A percentile compares a stretch with the other conserved stretches of the same genome.
phyloP scores from a whole-genome alignment of 1,140 invertebrate genomes.

The Ectropis grisescens region DNA sequence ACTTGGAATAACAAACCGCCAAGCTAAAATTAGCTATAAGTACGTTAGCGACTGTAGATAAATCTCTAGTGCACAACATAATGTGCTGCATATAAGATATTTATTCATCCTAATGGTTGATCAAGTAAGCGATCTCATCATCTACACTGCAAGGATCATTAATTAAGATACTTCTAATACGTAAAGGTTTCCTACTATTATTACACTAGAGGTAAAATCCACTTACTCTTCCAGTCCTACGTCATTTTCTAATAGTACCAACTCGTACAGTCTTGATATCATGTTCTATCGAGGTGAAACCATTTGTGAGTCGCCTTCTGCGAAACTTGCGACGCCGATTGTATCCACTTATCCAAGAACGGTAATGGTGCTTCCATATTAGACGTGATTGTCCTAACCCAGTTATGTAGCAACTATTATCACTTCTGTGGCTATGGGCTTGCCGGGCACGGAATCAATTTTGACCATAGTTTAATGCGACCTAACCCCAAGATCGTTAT shows the following conservation, averaged over 20 bases:
- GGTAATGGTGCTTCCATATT: constrained; percentile 54
- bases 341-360: constrained; percentile 1
- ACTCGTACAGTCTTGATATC: not conserved
- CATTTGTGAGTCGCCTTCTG: too few relatives aligned
- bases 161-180: too few relatives aligned
- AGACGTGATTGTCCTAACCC: constrained; percentile 41
- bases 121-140: too few relatives aligned
- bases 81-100: too few relatives aligned
- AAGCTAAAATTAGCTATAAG: too few relatives aligned
- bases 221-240: constrained; percentile 27
- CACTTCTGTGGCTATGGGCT: constrained; percentile 12
- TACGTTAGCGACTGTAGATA: too few relatives aligned
- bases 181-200: too few relatives aligned
- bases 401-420: constrained; percentile 16
- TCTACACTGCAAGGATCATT: too few relatives aligned
- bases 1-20: too few relatives aligned
- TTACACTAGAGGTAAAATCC: constrained; percentile 9
- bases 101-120: too few relatives aligned
- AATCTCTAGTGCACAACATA: too few relatives aligned
- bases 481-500: constrained; percentile 7
- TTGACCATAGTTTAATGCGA: constrained; percentile 36
- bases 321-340: too few relatives aligned
- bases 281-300: constrained; percentile 7
- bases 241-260: constrained; percentile 33
- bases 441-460: constrained; percentile 33